Evolutionary conservation across 2,113 vertebrate species (phyloP).

Genomic region (Circaetus cinerascens): DNA sequence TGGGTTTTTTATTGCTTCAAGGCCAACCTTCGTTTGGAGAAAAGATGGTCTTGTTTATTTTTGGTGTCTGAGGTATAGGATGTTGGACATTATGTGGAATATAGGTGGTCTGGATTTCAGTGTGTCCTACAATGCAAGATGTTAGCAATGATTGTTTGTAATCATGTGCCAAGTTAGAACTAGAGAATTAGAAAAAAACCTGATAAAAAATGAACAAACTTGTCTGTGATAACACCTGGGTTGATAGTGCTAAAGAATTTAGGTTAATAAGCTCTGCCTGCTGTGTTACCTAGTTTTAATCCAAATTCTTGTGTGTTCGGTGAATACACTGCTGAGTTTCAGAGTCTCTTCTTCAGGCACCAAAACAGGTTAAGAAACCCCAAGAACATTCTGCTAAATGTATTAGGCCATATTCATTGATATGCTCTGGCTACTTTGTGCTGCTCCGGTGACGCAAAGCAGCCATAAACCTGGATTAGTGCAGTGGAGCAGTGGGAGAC

Average conservation of each 20-base stretch:
- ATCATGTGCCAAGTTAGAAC: not conserved
- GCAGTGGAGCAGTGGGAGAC: not conserved
- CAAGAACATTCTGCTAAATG: not conserved
- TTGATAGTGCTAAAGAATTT: not conserved
- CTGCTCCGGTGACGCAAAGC: not conserved
- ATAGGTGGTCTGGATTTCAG: not conserved
- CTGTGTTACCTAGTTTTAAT: not conserved
- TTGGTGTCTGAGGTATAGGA: rapidly evolving
- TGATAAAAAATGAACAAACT: not conserved
- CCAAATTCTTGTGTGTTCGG: not conserved
- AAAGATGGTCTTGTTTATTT: rapidly evolving
- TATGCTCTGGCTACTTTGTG: not conserved
- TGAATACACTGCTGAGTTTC: not conserved
- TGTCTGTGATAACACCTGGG: not conserved
- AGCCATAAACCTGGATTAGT: conserved; percentile 13
- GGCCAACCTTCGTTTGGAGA: not conserved
- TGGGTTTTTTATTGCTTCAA: not conserved
- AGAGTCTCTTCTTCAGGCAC: not conserved
- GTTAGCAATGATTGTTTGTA: not conserved
- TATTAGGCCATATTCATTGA: not conserved
- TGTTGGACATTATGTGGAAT: not conserved
- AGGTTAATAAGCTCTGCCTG: conserved; percentile 38
- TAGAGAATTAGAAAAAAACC: not conserved
- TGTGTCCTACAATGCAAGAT: not conserved
- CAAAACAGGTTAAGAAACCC: conserved; percentile 29